Conservation (phyloP, 1,140 invertebrate genomes). For the Geopemphigus sp. region DNA sequence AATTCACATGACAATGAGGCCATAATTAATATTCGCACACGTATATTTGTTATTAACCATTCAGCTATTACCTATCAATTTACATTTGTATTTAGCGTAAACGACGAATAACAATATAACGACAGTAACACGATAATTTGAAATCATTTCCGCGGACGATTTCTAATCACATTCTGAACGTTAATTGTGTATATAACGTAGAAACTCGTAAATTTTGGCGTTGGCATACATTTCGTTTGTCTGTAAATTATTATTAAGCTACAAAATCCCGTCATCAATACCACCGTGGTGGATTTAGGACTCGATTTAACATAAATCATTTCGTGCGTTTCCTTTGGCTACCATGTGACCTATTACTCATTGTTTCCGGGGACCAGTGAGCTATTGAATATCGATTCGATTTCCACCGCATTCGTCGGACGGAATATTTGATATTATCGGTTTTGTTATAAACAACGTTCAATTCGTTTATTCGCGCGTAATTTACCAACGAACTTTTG, state of each 20-base stretch:
- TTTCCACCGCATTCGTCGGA: background rate
- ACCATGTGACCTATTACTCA: conserved; percentile 50
- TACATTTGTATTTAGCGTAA: background rate
- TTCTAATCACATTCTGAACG: conserved; percentile 42
- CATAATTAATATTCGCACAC: background rate
- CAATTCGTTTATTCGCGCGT: no score
- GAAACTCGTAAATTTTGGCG: conserved; percentile 23
- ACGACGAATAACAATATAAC: conserved; percentile 26
- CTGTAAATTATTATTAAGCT: conserved; percentile 50
- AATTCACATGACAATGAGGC: background rate
- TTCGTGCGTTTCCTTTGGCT: conserved; percentile 41
- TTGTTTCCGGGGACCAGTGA: conserved; percentile 40
- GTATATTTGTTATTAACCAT: background rate
- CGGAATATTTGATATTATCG: background rate
- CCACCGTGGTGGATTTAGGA: conserved; percentile 29
- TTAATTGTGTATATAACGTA: conserved; percentile 18
- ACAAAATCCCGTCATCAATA: conserved; percentile 49
- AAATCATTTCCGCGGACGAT: conserved; percentile 14
- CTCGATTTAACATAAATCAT: conserved; percentile 44
- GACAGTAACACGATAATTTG: conserved; percentile 14
- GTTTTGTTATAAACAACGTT: background rate
- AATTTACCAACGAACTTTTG: background rate
- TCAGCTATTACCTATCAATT: conserved; percentile 1
- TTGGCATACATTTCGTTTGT: conserved; percentile 44
- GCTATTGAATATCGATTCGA: conserved; percentile 40